Base-by-base conservation (phyloP, 92 coral and sea anemone species). In the Zoanthus sociatus region DNA sequence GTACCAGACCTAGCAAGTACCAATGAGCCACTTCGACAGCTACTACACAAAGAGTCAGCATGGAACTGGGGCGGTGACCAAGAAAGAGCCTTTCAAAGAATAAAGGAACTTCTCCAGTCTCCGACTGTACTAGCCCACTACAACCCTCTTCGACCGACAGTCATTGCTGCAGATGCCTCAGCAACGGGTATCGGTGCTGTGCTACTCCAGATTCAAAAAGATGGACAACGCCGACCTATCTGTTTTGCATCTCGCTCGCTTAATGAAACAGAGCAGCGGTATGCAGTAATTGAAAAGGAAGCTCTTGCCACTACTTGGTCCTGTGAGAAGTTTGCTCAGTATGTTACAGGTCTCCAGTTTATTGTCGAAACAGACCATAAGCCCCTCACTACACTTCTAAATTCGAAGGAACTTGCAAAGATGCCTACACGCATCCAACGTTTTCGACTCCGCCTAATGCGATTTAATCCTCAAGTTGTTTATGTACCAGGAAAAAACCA, bases 361-460 rank as follows among this genome's bases (percentile, higher is more conserved):
- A 71, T 79, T 51, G 37, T 88, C 11, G 90, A 88, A 78, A 88
- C 90, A 33, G 92, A 92, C 83, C 91, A 92, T 76, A 77, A 75
- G 33, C 90, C 91, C 0, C 71, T 88, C 21, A 76, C 63, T 6
- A 50, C 88, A 14, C 84, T 90, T 46, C 51, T 90, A 7, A 17
- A 75, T 3, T 51, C 54, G 20, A 90, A 88, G n/a, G 82, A 91
- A 60, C 78, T 91, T 14, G 75, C 91, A 44, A 91, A 91, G 87
- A 78, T 84, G 4, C 89, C 92, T 8, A 90, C 92, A 54, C 67
- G 94, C 5, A 88, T 84, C 60, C 87, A 63, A 16, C 30, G 91
- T 37, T 91, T 91, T n/a, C 83, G 87, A 16, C 86, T 91, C 45
- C 61, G 88, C 8, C 60, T 91, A 17, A 77, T 77, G 26, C 87